phyloP scores from a whole-genome alignment of 2,113 vertebrate species.

The Colius striatus region DNA sequence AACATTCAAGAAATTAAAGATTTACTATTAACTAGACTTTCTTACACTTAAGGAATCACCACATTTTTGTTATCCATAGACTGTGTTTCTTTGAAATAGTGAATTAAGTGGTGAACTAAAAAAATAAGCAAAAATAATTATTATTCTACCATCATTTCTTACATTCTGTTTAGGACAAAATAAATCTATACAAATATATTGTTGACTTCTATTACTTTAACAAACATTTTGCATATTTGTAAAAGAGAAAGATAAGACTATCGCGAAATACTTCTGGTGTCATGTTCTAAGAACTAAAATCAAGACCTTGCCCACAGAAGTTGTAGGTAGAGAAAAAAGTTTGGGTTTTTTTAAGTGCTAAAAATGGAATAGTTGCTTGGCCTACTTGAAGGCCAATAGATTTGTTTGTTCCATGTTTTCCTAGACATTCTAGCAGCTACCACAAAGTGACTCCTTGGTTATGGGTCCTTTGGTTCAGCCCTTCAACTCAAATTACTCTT shows the following conservation, averaged over 20 bases:
- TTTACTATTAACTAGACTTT: conserved; percentile 17
- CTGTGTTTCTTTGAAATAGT: not conserved
- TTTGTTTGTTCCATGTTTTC: not conserved
- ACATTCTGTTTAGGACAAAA: not conserved
- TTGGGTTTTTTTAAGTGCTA: not conserved
- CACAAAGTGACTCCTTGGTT: not conserved
- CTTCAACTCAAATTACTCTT: not conserved
- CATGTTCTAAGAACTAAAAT: not conserved
- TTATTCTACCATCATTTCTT: not conserved
- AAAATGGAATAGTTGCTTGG: not conserved
- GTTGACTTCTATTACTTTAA: not conserved
- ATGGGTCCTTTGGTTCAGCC: not conserved
- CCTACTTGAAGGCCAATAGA: not conserved
- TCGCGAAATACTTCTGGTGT: not conserved
- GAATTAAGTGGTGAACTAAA: not conserved
- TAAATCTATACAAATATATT: not conserved
- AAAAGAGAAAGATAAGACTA: not conserved
- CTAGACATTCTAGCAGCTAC: not conserved
- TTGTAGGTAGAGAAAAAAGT: not conserved
- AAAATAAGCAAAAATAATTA: not conserved
- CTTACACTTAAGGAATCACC: not conserved
- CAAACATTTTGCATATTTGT: not conserved
- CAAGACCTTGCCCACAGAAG: not conserved
- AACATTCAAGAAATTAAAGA: conserved; percentile 36
- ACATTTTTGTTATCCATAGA: not conserved